phyloP scores from a whole-genome alignment of 2,113 vertebrate genomes.

The Thamnaconus septentrionalis region DNA sequence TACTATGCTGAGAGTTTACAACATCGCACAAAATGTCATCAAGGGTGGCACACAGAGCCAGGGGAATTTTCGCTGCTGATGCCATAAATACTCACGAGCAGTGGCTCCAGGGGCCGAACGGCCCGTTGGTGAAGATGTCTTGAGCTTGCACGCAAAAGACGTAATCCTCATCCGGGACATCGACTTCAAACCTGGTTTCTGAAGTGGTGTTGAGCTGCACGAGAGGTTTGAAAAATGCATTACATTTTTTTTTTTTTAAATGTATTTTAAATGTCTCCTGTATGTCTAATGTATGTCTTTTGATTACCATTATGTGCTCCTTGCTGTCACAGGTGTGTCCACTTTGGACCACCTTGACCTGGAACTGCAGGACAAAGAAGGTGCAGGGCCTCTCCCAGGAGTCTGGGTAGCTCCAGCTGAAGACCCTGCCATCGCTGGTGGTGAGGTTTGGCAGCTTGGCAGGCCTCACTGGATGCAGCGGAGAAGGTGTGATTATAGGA shows the following conservation, averaged over 20 bases:
- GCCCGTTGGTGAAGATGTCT: constrained; percentile 54
- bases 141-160: constrained; percentile 71
- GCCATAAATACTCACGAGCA: constrained; percentile 52
- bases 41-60: too few relatives aligned
- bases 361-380: constrained; percentile 68
- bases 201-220: constrained; percentile 1
- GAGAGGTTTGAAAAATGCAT: too few relatives aligned
- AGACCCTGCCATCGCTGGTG: constrained; percentile 10
- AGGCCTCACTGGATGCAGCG: constrained; percentile 62
- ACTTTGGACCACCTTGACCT: constrained; percentile 61
- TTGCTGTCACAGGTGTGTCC: constrained; percentile 42
- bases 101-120: constrained; percentile 67
- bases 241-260: too few relatives aligned
- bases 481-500: background rate
- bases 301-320: constrained; percentile 2
- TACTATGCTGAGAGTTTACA: background rate
- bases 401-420: constrained; percentile 64
- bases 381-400: constrained; percentile 67
- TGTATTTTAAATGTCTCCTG: background rate
- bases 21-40: too few relatives aligned
- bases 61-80: background rate
- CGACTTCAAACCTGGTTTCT: constrained; percentile 8
- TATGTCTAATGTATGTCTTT: background rate
- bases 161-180: constrained; percentile 27
- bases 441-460: constrained; percentile 36